phyloP scores from a whole-genome alignment of 2,797 vertebrate genomes.

The Premnoplex brunnescens region DNA sequence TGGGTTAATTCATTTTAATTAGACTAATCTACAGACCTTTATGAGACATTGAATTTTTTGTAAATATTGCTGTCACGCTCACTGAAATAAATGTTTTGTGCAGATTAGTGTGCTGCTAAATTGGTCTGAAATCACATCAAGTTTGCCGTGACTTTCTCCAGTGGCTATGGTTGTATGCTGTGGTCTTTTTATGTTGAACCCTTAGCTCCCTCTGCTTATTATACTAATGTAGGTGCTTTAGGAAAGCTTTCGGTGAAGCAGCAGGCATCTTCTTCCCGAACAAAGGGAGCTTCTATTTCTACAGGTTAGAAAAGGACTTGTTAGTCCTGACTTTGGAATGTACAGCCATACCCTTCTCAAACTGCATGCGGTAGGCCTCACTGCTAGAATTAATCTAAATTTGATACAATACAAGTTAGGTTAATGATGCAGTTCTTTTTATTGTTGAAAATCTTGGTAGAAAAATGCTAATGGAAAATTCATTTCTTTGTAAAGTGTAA shows the following conservation, averaged over 20 bases:
- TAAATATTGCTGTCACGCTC: neutral
- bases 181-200: neutral
- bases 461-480: neutral
- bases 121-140: neutral
- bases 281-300: neutral
- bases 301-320: neutral
- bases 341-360: neutral
- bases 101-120: neutral
- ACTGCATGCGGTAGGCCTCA: neutral
- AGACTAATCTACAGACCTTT: neutral
- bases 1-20: conserved; percentile 8
- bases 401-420: neutral
- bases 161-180: neutral
- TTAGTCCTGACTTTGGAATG: neutral
- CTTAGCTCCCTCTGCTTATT: neutral
- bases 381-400: neutral
- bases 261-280: neutral
- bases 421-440: neutral
- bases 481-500: neutral
- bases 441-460: neutral
- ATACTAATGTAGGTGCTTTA: neutral
- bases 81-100: neutral
- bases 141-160: neutral
- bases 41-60: neutral
- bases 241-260: neutral